Evolutionary conservation across 2,797 vertebrate species (phyloP).

Genomic region (Notolepis coatsorum): DNA sequence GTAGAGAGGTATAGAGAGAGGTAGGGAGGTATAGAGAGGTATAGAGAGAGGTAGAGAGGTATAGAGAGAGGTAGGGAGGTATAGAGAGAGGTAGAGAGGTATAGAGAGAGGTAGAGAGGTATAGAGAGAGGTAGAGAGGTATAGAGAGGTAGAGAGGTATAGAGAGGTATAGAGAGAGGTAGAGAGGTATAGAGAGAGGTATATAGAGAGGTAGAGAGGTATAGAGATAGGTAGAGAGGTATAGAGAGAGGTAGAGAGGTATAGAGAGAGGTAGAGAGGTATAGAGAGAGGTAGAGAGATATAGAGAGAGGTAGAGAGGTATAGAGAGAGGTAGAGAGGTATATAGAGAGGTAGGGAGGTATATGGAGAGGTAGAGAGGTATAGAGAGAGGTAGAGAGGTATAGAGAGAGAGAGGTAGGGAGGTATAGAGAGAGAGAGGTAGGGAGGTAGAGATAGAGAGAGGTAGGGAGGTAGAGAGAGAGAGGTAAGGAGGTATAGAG

Average conservation of each 20-base stretch:
- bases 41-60: background rate
- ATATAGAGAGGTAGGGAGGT: too few relatives aligned
- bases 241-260: background rate
- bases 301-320: background rate
- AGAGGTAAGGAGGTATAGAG: background rate
- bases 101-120: conserved; percentile 18
- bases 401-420: background rate
- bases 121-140: background rate
- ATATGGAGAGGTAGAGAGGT: background rate
- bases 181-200: conserved; percentile 1
- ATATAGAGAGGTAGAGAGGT: background rate
- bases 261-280: conserved; percentile 19
- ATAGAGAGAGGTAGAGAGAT: background rate
- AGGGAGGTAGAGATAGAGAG: conserved; percentile 16
- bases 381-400: background rate
- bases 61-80: background rate
- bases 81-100: background rate
- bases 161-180: background rate
- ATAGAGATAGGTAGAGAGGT: background rate
- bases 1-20: background rate
- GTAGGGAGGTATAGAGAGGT: conserved; percentile 2
- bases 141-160: background rate
- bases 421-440: background rate
- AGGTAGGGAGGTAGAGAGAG: background rate
- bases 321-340: background rate